Conservation (phyloP, 2,113 vertebrate species). For the Cervus canadensis region DNA sequence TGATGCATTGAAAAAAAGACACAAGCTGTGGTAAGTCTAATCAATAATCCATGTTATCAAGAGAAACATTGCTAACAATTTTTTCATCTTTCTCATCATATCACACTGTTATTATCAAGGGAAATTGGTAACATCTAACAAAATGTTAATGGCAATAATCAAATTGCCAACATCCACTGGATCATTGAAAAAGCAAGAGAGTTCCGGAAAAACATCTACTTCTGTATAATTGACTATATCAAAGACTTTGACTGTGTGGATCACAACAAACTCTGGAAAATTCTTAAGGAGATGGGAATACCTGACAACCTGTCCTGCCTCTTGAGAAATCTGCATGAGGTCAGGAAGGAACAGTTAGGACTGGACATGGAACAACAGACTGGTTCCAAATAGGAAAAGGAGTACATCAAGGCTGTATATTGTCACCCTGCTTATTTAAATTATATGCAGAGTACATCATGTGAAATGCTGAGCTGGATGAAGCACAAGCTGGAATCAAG, state of each 20-base stretch:
- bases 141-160: background rate
- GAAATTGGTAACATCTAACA: background rate
- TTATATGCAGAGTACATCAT: background rate
- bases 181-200: background rate
- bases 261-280: background rate
- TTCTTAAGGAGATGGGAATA: background rate
- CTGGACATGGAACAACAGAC: background rate
- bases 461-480: accelerated
- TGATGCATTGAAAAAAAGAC: background rate
- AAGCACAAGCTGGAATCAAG: background rate
- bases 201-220: background rate
- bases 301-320: background rate
- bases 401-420: background rate
- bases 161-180: background rate
- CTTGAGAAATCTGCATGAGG: background rate
- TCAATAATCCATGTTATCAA: background rate
- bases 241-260: background rate
- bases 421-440: background rate
- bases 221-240: background rate
- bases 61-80: background rate
- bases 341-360: background rate
- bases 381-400: background rate
- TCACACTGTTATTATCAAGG: background rate
- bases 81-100: background rate
- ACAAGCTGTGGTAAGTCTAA: background rate